These are phyloP conservation scores for Quadroppia sp. DNA, from an alignment of 2,888 invertebrate genomes.

Conservation along the genomic window DNA sequence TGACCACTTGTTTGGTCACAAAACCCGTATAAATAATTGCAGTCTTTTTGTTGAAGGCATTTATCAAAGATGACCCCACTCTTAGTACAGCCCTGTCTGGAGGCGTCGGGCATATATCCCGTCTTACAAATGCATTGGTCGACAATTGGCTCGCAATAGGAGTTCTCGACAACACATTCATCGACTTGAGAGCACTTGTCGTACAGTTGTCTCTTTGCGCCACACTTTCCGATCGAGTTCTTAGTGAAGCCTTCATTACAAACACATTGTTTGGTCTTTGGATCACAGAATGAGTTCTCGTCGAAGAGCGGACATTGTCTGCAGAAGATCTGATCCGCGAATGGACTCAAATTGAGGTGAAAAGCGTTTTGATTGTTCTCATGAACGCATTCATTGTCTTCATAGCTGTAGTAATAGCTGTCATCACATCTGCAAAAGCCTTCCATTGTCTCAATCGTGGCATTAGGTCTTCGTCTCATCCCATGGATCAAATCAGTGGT, in stretches of 20 bases:
- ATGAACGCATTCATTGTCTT: neutral
- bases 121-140: neutral
- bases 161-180: neutral
- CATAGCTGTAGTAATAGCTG: neutral
- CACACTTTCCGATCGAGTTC: neutral
- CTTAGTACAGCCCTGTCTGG: neutral
- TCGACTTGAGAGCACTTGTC: neutral
- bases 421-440: constrained; percentile 22
- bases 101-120: neutral
- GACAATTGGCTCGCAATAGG: neutral
- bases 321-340: neutral
- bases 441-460: neutral
- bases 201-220: neutral
- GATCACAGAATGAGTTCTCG: neutral
- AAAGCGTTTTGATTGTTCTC: neutral
- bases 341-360: neutral
- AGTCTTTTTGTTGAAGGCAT: neutral
- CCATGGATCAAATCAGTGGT: neutral
- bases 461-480: too few relatives aligned
- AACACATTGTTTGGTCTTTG: neutral
- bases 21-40: neutral
- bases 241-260: neutral
- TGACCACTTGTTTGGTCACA: neutral
- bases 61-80: neutral
- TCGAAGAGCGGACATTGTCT: neutral